phyloP scores from a whole-genome alignment of 2,113 vertebrate species.

The Uropsilus gracilis region DNA sequence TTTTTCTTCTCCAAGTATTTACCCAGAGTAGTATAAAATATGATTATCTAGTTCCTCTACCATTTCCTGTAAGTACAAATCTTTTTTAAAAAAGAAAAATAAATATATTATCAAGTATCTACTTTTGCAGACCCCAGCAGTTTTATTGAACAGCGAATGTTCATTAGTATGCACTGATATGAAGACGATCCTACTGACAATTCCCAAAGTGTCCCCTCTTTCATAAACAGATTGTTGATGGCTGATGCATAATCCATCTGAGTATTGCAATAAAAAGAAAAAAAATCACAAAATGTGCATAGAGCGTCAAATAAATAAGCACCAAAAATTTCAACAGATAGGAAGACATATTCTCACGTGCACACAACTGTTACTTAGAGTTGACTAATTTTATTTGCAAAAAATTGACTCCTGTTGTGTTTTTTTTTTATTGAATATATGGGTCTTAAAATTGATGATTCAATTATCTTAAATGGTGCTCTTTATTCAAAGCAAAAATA shows the following conservation, averaged over 20 bases:
- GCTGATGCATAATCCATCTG: slow-evolving; percentile 77
- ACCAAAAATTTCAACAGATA: slow-evolving; percentile 55
- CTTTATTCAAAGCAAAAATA: slow-evolving; percentile 27
- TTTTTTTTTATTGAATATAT: not conserved
- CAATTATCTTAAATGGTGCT: not conserved
- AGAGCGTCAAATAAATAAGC: slow-evolving; percentile 44
- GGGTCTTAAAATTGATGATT: not conserved
- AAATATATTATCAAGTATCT: slow-evolving; percentile 59
- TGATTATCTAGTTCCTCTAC: slow-evolving; percentile 25
- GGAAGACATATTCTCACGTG: not conserved
- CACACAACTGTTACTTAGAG: not conserved
- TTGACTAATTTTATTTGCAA: not conserved
- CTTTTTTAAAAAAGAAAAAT: slow-evolving; percentile 59
- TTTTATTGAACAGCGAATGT: slow-evolving; percentile 80
- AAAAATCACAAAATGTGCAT: slow-evolving; percentile 71
- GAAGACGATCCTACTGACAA: slow-evolving; percentile 82
- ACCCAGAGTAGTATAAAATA: slow-evolving; percentile 49
- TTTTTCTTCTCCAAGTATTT: slow-evolving; percentile 58
- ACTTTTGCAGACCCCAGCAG: slow-evolving; percentile 82
- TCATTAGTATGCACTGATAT: slow-evolving; percentile 83
- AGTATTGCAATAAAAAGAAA: slow-evolving; percentile 79
- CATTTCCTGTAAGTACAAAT: slow-evolving; percentile 51
- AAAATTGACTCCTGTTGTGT: not conserved
- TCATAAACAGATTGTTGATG: slow-evolving; percentile 81
- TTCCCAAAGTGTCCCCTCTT: slow-evolving; percentile 77